A percentile compares a stretch with the other conserved stretches of the same genome.
Conservation (phyloP, 2,888 invertebrate genomes). For the Osmoderma eremita region DNA sequence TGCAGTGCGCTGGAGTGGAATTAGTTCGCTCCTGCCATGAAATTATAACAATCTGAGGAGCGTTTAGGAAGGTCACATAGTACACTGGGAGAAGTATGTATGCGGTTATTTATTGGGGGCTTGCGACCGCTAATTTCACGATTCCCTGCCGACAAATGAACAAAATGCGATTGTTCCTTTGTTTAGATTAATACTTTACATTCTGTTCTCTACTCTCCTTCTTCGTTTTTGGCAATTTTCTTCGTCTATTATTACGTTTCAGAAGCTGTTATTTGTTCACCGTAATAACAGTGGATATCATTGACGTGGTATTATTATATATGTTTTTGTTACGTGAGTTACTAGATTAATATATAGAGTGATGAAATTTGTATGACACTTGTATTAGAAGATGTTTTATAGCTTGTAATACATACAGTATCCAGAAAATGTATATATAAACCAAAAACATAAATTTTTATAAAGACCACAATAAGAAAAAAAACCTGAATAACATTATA, state of each 20-base stretch:
- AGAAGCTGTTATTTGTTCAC: constrained; percentile 13
- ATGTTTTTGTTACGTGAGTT: background rate
- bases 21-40: constrained; percentile 8
- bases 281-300: background rate
- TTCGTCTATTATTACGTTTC: constrained; percentile 4
- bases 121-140: constrained; percentile 25
- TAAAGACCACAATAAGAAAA: no score
- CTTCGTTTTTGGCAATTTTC: background rate
- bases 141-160: constrained; percentile 27
- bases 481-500: no score
- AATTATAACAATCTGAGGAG: constrained; percentile 19
- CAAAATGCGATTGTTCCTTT: constrained; percentile 23
- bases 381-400: no score
- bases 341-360: background rate
- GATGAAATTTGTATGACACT: no score
- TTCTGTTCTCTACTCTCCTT: background rate
- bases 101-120: constrained; percentile 28
- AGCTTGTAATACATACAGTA: no score
- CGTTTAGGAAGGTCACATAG: constrained; percentile 27
- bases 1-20: background rate
- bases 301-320: no score
- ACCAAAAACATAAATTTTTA: no score
- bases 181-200: background rate
- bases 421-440: no score
- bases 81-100: background rate